phyloP scores from a whole-genome alignment of 2,113 vertebrate genomes.

The Myotis lucifugus region DNA sequence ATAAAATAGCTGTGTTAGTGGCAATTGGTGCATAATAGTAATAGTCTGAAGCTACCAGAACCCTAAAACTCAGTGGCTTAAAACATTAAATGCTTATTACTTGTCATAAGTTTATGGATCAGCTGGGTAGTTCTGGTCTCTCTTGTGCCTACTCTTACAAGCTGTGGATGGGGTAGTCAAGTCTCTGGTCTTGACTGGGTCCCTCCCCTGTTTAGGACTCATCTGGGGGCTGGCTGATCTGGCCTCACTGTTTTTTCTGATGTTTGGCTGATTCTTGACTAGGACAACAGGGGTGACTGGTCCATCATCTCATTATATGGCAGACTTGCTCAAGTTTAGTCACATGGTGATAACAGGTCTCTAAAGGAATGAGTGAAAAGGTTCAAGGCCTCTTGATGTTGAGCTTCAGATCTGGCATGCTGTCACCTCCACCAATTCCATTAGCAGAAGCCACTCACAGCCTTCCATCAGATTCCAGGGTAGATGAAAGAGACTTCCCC shows the following conservation, averaged over 20 bases:
- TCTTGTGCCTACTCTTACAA: not conserved
- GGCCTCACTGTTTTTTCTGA: not conserved
- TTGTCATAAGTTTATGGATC: not conserved
- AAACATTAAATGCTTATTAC: not conserved
- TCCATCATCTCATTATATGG: not conserved
- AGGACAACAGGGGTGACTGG: not conserved
- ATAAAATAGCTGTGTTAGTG: not conserved
- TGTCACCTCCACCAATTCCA: not conserved
- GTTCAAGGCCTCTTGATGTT: not conserved
- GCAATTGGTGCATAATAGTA: not conserved
- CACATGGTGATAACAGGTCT: too few relatives aligned
- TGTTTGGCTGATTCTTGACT: not conserved
- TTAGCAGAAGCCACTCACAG: not conserved
- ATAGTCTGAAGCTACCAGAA: not conserved
- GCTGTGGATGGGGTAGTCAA: not conserved
- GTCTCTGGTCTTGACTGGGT: not conserved
- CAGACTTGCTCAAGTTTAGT: not conserved
- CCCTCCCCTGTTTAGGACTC: not conserved
- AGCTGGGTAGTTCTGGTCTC: not conserved
- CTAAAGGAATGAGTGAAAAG: not conserved
- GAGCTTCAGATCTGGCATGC: not conserved
- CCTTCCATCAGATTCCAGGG: not conserved
- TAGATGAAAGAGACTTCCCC: not conserved
- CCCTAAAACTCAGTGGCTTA: not conserved
- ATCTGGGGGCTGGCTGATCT: not conserved